Conservation (phyloP, 2,888 invertebrate genomes). For the Parascotia fuliginaria region DNA sequence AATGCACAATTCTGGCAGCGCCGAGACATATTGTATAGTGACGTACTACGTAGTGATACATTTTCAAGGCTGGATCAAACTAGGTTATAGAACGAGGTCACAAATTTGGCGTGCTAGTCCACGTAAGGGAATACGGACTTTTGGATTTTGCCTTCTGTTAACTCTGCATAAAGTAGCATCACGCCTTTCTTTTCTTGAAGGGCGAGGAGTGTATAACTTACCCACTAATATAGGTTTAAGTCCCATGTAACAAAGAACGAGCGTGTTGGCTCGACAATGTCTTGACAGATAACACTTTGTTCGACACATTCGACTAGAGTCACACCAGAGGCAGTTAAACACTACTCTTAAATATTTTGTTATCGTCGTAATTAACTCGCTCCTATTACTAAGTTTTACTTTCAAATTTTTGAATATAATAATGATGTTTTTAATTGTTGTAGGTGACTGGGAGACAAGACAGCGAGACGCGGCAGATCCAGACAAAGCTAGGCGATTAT, state of each 20-base stretch:
- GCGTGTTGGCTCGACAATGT: too few species aligned
- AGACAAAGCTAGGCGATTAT: constrained; percentile 90
- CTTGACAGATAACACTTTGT: too few species aligned
- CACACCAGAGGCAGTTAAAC: too few species aligned
- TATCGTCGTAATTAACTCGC: too few species aligned
- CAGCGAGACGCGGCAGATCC: constrained; percentile 89
- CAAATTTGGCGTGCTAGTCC: constrained; percentile 27
- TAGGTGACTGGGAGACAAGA: constrained; percentile 88
- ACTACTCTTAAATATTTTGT: too few species aligned
- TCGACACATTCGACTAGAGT: too few species aligned
- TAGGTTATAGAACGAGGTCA: constrained; percentile 41
- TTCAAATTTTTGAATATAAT: too few species aligned
- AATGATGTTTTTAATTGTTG: constrained; percentile 34
- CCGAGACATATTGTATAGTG: constrained; percentile 16
- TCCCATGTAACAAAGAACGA: too few species aligned
- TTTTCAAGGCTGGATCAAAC: constrained; percentile 36
- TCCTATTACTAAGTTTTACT: too few species aligned
- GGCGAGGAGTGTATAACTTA: too few species aligned
- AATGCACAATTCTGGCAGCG: constrained; percentile 22
- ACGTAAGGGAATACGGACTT: constrained; percentile 10
- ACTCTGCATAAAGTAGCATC: background rate
- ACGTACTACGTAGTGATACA: constrained; percentile 12
- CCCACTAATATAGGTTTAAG: too few species aligned
- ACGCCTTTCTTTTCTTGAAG: background rate
- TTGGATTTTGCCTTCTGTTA: background rate